Evolutionary conservation across 2,113 vertebrate genomes (phyloP), one percentile per base, ranked within the genome.

Genomic region (Cheirogaleus medius): DNA sequence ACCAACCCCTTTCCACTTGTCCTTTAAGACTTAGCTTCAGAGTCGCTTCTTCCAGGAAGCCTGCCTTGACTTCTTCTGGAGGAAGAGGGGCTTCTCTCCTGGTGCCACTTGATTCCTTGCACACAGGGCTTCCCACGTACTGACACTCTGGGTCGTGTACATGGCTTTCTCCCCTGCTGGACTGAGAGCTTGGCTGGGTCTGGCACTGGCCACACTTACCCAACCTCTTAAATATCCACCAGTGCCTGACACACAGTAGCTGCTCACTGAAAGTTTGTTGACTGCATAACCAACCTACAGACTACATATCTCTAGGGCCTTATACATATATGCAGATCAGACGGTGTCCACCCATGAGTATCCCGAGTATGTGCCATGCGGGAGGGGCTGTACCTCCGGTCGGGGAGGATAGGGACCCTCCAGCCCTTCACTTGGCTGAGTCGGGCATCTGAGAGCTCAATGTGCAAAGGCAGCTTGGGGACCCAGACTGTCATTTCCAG

Each of bases 401-500:
- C 99, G 0, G 99, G 99, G 95, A 99, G 99, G 93, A 99, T 99
- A 90, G 99, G 99, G 34, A 99, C 99, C 97, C 99, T 99, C 99
- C 99, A 99, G 85, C 99, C 99, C 97, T 99, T 99, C 98, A 99
- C 99, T 98, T 99, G 99, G 98, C 99, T 99, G 85, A 99, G 99
- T 34, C 98, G 99, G 96, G 97, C 90, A 1, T 99, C 99, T 0
- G 99, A 99, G 1, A 99, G 99, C 93, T 99, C 99, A 32, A 99
- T 99, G 98, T 99, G 99, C 92, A 99, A 99, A 0, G 99, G 99
- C 69, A 99, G 99, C 63, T 99, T 99, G 98, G 99, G 99, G 83
- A 99, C 99, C 99, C 99, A 99, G 81, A 99, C 99, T 0, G 99
- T 99, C 98, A 99, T 99, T 98, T 99, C 99, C 98, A 99, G 98